These are phyloP conservation scores for Dryococelus australis DNA, from an alignment of 2,888 invertebrate species.

Conservation along the genomic window DNA sequence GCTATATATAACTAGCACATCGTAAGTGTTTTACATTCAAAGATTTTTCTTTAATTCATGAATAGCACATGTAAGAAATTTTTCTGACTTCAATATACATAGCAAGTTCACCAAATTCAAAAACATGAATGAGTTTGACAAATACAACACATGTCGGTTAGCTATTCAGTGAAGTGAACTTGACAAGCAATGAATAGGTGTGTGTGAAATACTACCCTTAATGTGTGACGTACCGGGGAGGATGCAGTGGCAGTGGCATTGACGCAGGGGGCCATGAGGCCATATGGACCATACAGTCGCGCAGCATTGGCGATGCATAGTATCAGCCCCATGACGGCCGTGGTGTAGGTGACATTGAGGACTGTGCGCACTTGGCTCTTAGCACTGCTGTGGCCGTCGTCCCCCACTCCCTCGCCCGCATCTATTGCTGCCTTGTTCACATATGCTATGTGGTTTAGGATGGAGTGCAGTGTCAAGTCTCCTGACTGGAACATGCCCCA, in stretches of 20 bases:
- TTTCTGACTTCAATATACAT: no score
- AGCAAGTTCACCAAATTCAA: no score
- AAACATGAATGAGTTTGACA: no score
- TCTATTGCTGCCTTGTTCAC: slow-evolving; percentile 54
- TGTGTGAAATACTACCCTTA: no score
- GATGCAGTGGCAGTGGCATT: background rate
- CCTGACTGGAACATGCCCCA: background rate
- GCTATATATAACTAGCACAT: no score
- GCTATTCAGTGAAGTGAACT: no score
- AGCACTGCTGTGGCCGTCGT: slow-evolving; percentile 26
- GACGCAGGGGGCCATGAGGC: slow-evolving; percentile 47
- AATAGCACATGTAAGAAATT: no score
- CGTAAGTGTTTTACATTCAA: no score
- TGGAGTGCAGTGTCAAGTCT: slow-evolving; percentile 61
- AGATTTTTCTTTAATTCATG: no score
- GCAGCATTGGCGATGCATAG: slow-evolving; percentile 62
- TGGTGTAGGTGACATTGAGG: slow-evolving; percentile 62
- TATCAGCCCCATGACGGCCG: slow-evolving; percentile 63
- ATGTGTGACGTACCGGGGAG: no score
- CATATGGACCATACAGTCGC: slow-evolving; percentile 63
- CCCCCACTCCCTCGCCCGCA: background rate
- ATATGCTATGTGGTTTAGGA: slow-evolving; percentile 64
- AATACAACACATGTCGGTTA: no score
- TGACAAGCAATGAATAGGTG: no score
- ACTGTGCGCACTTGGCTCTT: slow-evolving; percentile 50